Evolutionary conservation across 1,140 invertebrate genomes (phyloP), one percentile per base, ranked within the genome.

Genomic region (Pseudomyrmex pallidus): DNA sequence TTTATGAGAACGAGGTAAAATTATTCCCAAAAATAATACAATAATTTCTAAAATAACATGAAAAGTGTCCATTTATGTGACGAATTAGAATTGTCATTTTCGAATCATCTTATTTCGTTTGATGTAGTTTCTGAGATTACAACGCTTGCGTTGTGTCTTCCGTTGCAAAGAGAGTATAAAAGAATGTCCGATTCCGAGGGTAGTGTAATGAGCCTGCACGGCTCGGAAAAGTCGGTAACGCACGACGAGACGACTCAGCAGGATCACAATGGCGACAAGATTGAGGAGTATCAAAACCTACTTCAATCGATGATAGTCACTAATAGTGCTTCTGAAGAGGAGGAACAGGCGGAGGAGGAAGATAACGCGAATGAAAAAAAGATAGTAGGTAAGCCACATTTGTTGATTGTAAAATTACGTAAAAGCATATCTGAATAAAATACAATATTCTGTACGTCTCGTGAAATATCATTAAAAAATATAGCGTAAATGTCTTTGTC

Each of bases 241-340:
- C 70, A 74, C 17, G 87, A 86, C 56, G 90, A 90, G 80, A 74
- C 87, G 64, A 83, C 74, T 57, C 85, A 56, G 20, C 90, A 88
- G 70, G 91, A 89, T 80, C 82, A 68, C 5, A 88, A 89, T 67
- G 87, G 84, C 57, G 92, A 93, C 85, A 93, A 92, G 62, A 88
- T 91, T 44, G 91, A 93, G 54, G 93, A 94, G 90, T 94, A 93
- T 73, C 91, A 92, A 68, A 92, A 92, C 74, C 87, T 94, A 12
- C 77, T 94, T 17, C 90, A 89, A 89, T 91, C 93, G 64, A 94
- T 94, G 91, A 89, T 93, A 76, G 90, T 91, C 20, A 90, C 90
- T 7, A 85, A 86, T 5, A 84, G 73, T 10, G 77, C 76, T 13
- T 93, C 93, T 13, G 67, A 90, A 2, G 93, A 93, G 7, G 91